These are phyloP conservation scores for Brachionus asplanchnoidis DNA, from an alignment of 1,140 invertebrate genomes.

Conservation along the genomic window DNA sequence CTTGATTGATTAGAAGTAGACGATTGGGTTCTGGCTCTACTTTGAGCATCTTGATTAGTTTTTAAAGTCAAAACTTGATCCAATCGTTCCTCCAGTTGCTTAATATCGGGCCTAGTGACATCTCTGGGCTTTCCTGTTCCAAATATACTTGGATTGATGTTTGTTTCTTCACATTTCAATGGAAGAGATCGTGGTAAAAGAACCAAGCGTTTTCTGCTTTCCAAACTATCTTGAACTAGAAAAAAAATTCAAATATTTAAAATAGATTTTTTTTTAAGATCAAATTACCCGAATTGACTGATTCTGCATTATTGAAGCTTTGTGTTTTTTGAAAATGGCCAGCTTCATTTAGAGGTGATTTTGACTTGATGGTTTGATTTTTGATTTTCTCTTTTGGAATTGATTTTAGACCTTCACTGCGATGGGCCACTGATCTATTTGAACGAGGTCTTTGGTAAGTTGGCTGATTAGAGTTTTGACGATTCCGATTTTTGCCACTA, in stretches of 20 bases:
- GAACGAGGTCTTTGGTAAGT: not conserved
- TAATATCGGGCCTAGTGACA: not conserved
- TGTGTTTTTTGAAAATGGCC: not conserved
- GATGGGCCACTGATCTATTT: not conserved
- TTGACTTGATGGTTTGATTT: not conserved
- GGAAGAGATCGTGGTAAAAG: not conserved
- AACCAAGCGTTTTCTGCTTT: not conserved
- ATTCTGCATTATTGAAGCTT: not conserved
- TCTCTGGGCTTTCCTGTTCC: conserved; percentile 30
- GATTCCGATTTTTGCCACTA: not conserved
- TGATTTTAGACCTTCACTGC: not conserved
- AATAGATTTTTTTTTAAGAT: too few species aligned
- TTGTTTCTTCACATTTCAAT: not conserved
- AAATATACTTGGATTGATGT: not conserved
- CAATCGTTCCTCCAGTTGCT: conserved; percentile 2
- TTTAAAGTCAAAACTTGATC: conserved; percentile 9
- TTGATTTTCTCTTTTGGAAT: not conserved
- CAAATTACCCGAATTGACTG: not conserved
- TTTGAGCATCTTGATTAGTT: not conserved
- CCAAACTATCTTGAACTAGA: not conserved
- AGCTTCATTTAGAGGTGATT: not conserved
- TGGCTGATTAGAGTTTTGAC: not conserved
- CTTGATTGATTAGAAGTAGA: not conserved
- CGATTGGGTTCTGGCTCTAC: not conserved
- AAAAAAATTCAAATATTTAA: not conserved